Evolutionary conservation across 92 coral and sea anemone species (phyloP).

Genomic region (Zoanthus sociatus): DNA sequence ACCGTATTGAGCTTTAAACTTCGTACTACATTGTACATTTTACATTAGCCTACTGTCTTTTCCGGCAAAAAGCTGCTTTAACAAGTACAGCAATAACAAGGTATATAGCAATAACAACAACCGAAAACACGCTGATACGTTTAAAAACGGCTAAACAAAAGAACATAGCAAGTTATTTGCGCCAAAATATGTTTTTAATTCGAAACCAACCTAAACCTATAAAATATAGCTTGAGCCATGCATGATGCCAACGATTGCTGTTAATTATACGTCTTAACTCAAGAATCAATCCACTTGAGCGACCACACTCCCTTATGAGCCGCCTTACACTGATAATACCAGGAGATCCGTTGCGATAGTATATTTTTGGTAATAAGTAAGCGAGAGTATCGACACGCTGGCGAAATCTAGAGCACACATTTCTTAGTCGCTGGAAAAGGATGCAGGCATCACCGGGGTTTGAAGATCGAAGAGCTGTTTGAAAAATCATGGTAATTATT

Average conservation of each 20-base stretch:
- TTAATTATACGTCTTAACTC: slow-evolving; percentile 25
- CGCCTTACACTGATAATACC: slow-evolving; percentile 24
- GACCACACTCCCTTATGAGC: slow-evolving; percentile 31
- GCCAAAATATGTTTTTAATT: slow-evolving; percentile 50
- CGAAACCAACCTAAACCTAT: slow-evolving; percentile 54
- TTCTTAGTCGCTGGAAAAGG: slow-evolving; percentile 44
- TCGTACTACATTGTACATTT: slow-evolving; percentile 48
- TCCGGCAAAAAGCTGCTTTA: slow-evolving; percentile 41
- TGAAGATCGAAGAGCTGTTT: slow-evolving; percentile 57
- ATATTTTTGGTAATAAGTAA: slow-evolving; percentile 38
- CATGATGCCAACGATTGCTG: slow-evolving; percentile 52
- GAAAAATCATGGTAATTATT: slow-evolving; percentile 51
- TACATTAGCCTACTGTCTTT: slow-evolving; percentile 39
- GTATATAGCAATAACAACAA: slow-evolving; percentile 39
- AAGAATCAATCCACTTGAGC: slow-evolving; percentile 26
- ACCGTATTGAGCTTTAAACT: slow-evolving; percentile 24
- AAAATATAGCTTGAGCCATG: slow-evolving; percentile 50
- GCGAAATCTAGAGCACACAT: slow-evolving; percentile 59
- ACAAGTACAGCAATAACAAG: slow-evolving; percentile 41
- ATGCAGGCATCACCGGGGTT: slow-evolving; percentile 44
- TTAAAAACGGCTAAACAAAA: slow-evolving; percentile 36
- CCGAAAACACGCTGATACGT: slow-evolving; percentile 47
- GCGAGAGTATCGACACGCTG: slow-evolving; percentile 39
- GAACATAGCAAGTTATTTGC: slow-evolving; percentile 54
- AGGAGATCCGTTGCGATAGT: slow-evolving; percentile 49